Percentiles rank a stretch among this genome's conserved stretches.
Evolutionary conservation across 2,797 vertebrate genomes (phyloP).

Genomic region (Rhyacichthys aspro): DNA sequence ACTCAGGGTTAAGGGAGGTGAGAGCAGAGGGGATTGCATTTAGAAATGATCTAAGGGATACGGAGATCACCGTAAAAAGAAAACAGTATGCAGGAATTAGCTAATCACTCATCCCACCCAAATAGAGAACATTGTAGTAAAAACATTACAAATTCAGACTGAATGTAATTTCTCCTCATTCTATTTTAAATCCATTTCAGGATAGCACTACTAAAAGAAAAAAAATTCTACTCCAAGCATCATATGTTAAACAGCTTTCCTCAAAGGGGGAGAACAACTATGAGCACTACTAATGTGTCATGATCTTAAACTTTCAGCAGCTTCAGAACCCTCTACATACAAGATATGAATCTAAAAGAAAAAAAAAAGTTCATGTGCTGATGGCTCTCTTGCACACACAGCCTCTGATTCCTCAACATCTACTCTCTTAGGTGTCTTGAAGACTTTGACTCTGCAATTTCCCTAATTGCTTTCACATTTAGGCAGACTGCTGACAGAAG

Average conservation of each 20-base stretch:
- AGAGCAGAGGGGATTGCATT: conserved; percentile 64
- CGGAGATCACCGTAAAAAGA: conserved; percentile 50
- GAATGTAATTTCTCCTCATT: not conserved
- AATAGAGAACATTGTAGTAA: conserved; percentile 19
- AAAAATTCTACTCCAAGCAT: not conserved
- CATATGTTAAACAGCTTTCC: not conserved
- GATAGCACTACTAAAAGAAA: not conserved
- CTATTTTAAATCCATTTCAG: not conserved
- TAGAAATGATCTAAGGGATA: conserved; percentile 55
- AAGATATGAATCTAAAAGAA: not conserved
- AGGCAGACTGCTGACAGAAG: conserved; percentile 66
- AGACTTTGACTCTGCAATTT: conserved; percentile 69
- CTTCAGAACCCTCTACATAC: not conserved
- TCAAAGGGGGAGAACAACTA: not conserved
- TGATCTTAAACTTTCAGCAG: not conserved
- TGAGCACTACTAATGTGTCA: not conserved
- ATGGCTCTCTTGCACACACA: conserved; percentile 20
- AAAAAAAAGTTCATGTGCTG: not conserved
- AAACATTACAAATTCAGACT: conserved; percentile 2
- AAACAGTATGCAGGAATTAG: conserved; percentile 33
- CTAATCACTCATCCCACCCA: conserved; percentile 28
- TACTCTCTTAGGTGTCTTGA: conserved; percentile 56
- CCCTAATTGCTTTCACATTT: conserved; percentile 78
- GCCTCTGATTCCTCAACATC: conserved; percentile 32
- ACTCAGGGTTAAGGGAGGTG: conserved; percentile 76